phyloP scores from a whole-genome alignment of 2,888 invertebrate species.

The Tachina lurida region DNA sequence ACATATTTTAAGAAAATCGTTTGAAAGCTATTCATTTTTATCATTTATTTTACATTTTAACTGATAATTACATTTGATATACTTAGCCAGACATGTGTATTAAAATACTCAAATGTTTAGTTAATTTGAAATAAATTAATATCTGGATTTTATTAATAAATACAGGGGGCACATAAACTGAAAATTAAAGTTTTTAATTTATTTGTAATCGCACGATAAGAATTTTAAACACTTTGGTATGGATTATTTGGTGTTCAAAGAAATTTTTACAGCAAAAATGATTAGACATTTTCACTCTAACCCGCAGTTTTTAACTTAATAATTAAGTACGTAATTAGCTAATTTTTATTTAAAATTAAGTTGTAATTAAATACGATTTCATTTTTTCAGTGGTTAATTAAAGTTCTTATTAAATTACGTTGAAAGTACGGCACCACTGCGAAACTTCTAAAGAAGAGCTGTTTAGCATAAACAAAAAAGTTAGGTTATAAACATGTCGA shows the following conservation, averaged over 20 bases:
- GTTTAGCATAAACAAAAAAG: no score
- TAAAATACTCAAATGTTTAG: background rate
- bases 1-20: background rate
- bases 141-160: background rate
- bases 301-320: no score
- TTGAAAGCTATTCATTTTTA: background rate
- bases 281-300: background rate
- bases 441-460: no score
- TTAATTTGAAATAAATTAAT: background rate
- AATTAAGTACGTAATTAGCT: no score
- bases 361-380: no score
- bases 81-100: no score
- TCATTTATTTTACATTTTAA: background rate
- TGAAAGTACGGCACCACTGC: no score
- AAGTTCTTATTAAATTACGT: no score
- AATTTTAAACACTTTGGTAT: background rate
- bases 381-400: no score
- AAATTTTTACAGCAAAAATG: background rate
- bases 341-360: no score
- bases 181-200: background rate
- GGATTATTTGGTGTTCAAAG: background rate
- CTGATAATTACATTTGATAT: background rate
- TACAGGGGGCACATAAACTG: background rate
- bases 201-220: slow-evolving; percentile 1
- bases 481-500: no score